Percentiles rank a stretch among this genome's conserved stretches.
Evolutionary conservation across 1,140 invertebrate genomes (phyloP).

Genomic region (Drosophila aff.): DNA sequence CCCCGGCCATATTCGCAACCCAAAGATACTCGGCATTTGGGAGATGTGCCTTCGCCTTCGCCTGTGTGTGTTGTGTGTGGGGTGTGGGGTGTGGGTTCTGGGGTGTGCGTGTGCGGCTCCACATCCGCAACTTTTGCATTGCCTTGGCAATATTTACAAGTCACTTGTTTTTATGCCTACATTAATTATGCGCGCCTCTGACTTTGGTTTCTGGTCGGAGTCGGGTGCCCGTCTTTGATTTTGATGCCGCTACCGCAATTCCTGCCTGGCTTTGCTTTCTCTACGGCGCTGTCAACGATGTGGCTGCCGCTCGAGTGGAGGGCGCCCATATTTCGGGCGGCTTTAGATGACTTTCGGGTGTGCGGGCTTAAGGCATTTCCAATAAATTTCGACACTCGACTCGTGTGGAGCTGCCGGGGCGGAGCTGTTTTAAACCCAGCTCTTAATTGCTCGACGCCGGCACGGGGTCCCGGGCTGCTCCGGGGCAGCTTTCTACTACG

Average conservation of each 20-base stretch:
- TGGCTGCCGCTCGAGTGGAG: conserved; percentile 12
- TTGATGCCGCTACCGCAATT: conserved; percentile 76
- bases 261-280: conserved; percentile 63
- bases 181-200: conserved; percentile 82
- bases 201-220: conserved; percentile 68
- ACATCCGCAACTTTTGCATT: conserved; percentile 40
- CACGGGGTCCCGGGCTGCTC: conserved; percentile 33
- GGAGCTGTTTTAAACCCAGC: conserved; percentile 52
- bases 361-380: conserved; percentile 56
- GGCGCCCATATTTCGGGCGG: conserved; percentile 58
- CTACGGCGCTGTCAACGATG: conserved; percentile 36
- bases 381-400: conserved; percentile 72
- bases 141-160: conserved; percentile 81
- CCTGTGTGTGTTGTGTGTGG: neutral
- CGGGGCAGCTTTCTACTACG: conserved; percentile 14
- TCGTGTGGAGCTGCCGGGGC: conserved; percentile 39
- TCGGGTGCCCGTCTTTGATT: conserved; percentile 69
- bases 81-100: neutral
- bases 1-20: conserved; percentile 19
- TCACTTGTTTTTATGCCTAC: conserved; percentile 84
- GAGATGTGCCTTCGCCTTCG: neutral
- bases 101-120: conserved; percentile 1
- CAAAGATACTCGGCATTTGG: conserved; percentile 33
- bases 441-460: conserved; percentile 64
- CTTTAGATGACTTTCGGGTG: conserved; percentile 49